A percentile compares a stretch with the other conserved stretches of the same genome.
Evolutionary conservation across 2,113 vertebrate species (phyloP).

Genomic region (Candoia aspera): DNA sequence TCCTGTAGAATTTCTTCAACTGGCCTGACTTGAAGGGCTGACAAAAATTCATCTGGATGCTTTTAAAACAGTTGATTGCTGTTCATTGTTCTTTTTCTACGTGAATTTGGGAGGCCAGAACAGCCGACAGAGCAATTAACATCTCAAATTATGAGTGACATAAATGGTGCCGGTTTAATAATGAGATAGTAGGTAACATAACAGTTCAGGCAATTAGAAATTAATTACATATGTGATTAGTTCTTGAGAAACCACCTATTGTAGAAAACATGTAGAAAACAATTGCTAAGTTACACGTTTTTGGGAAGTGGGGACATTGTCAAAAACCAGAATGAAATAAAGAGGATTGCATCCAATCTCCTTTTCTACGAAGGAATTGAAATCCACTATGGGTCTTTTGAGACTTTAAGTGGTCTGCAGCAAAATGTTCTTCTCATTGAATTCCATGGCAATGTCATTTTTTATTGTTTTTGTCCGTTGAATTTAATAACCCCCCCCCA

Average conservation of each 20-base stretch:
- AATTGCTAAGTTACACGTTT: not conserved
- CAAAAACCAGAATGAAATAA: not conserved
- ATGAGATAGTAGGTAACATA: not conserved
- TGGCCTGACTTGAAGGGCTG: not conserved
- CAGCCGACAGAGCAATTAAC: not conserved
- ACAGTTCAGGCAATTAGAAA: conserved; percentile 5
- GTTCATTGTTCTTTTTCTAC: not conserved
- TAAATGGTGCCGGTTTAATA: conserved; percentile 2
- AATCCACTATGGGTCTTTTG: not conserved
- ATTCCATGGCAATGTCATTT: not conserved
- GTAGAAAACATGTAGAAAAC: not conserved
- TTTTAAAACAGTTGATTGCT: not conserved
- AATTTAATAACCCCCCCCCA: not conserved
- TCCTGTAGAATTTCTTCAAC: not conserved
- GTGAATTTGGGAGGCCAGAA: not conserved
- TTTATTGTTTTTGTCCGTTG: not conserved
- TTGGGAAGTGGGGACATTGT: not conserved
- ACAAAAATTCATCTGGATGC: not conserved
- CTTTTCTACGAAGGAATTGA: not conserved
- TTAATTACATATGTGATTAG: conserved; percentile 7
- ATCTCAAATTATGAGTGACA: conserved; percentile 1
- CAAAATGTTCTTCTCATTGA: not conserved
- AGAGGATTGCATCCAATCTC: not conserved
- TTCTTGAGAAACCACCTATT: not conserved
- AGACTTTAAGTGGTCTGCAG: not conserved